Evolutionary conservation across 2,888 invertebrate genomes (phyloP).

Genomic region (Nipponacmea schrenckii): DNA sequence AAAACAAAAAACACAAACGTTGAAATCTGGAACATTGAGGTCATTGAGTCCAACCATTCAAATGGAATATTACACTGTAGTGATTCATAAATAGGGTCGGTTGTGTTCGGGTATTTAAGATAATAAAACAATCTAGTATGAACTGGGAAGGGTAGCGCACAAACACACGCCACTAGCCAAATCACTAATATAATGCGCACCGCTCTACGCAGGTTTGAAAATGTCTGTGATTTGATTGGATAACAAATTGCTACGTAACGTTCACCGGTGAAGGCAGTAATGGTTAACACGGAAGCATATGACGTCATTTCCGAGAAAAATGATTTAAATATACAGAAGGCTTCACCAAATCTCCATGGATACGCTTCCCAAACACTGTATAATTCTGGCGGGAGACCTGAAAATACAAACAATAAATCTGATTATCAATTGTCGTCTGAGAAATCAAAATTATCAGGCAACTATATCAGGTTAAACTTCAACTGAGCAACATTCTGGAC

Average conservation of each 20-base stretch:
- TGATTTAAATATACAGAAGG: conserved; percentile 69
- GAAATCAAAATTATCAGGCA: no score
- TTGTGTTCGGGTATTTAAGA: conserved; percentile 36
- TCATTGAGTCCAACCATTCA: conserved; percentile 42
- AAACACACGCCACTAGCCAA: conserved; percentile 81
- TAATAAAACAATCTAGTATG: conserved; percentile 56
- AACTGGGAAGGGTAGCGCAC: conserved; percentile 72
- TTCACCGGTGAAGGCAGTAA: conserved; percentile 91
- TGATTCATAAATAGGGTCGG: conserved; percentile 40
- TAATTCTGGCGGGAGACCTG: conserved; percentile 69
- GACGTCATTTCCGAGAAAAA: conserved; percentile 75
- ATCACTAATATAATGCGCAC: conserved; percentile 80
- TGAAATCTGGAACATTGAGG: conserved; percentile 79
- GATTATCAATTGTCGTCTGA: background rate
- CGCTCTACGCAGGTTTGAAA: conserved; percentile 84
- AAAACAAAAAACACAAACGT: conserved; percentile 84
- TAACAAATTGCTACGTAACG: conserved; percentile 90
- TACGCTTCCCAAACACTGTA: conserved; percentile 70
- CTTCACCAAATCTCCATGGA: conserved; percentile 68
- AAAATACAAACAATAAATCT: conserved; percentile 28
- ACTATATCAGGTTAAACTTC: no score
- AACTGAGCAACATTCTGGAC: no score
- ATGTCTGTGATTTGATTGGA: conserved; percentile 83
- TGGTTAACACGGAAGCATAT: conserved; percentile 90
- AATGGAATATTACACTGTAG: conserved; percentile 53